Evolutionary conservation across 2,888 invertebrate species (phyloP).

Genomic region (Calephelis perditalis): DNA sequence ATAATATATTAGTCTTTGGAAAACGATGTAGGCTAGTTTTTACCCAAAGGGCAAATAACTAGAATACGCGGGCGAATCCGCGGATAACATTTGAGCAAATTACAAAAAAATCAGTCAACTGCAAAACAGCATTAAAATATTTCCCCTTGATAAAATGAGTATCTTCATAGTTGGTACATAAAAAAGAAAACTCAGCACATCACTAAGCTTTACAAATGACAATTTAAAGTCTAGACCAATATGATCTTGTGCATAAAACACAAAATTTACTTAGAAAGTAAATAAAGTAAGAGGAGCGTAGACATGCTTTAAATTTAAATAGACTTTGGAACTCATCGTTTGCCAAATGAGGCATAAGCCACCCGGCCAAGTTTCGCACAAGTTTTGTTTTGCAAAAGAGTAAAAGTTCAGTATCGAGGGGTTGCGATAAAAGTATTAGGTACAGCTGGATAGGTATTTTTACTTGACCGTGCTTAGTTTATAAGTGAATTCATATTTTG

Average conservation of each 20-base stretch:
- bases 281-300: constrained; percentile 25
- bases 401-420: constrained; percentile 34
- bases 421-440: constrained; percentile 33
- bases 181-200: too few species aligned
- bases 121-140: too few species aligned
- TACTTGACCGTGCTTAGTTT: not conserved
- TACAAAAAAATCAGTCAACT: too few species aligned
- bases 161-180: too few species aligned
- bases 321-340: constrained; percentile 40
- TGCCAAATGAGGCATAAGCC: constrained; percentile 43
- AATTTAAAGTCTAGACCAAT: constrained; percentile 15
- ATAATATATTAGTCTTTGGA: too few species aligned
- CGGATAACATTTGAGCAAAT: too few species aligned
- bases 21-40: too few species aligned
- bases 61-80: too few species aligned
- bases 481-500: too few species aligned
- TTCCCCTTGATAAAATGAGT: too few species aligned
- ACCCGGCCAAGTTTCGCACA: constrained; percentile 36
- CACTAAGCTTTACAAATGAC: not conserved
- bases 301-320: constrained; percentile 41
- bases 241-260: constrained; percentile 15
- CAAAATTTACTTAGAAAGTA: constrained; percentile 20
- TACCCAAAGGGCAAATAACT: too few species aligned
- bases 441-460: constrained; percentile 22
- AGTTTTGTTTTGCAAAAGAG: constrained; percentile 42